Percentiles rank a stretch among this genome's conserved stretches.
These are phyloP conservation scores for Enteromius viviparus DNA, from an alignment of 2,797 vertebrate genomes.

Conservation along the genomic window DNA sequence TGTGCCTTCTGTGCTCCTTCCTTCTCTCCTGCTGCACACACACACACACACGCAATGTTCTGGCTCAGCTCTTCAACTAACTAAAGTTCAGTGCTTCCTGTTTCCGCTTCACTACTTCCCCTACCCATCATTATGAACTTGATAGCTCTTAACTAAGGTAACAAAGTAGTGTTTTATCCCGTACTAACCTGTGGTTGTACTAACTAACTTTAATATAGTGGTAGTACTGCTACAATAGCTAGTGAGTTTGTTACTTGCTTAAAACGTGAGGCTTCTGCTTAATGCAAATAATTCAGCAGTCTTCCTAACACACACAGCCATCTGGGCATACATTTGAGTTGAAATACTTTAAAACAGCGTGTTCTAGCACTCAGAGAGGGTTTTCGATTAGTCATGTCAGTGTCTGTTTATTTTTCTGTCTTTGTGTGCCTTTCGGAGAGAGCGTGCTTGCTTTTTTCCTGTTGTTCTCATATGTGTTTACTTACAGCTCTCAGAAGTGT, in stretches of 20 bases:
- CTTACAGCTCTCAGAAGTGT: constrained; percentile 67
- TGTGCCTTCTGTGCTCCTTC: constrained; percentile 59
- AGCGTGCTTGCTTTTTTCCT: constrained; percentile 51
- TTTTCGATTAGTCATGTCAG: constrained; percentile 12
- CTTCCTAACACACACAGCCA: background rate
- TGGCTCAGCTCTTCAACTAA: constrained; percentile 24
- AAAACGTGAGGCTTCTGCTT: background rate
- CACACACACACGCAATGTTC: constrained; percentile 4
- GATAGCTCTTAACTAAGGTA: constrained; percentile 5
- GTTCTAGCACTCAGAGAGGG: background rate
- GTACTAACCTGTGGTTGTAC: constrained; percentile 62
- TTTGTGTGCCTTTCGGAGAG: constrained; percentile 27
- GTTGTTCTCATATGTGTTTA: constrained; percentile 60
- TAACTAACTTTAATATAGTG: constrained; percentile 34
- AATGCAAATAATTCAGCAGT: background rate
- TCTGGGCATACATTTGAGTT: background rate
- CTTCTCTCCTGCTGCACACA: constrained; percentile 25
- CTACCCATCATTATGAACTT: background rate
- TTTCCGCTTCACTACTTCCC: constrained; percentile 22
- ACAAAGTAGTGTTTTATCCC: constrained; percentile 6
- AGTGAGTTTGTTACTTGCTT: background rate
- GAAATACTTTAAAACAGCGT: background rate
- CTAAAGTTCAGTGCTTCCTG: background rate
- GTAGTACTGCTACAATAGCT: background rate
- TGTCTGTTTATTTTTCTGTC: constrained; percentile 32